Evolutionary conservation across 1,140 invertebrate species (phyloP), one percentile per base, ranked within the genome.

Genomic region (Formica selysi): DNA sequence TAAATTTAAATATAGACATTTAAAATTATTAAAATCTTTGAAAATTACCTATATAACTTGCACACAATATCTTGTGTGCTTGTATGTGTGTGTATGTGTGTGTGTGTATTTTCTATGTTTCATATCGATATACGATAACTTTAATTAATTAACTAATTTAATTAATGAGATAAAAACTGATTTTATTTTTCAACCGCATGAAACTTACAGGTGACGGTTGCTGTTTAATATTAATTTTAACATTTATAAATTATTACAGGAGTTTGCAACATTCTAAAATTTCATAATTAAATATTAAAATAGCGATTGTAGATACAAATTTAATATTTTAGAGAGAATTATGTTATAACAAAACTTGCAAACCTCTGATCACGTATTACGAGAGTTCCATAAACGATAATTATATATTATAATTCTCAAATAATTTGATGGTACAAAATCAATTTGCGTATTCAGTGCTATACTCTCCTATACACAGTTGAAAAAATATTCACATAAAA

Each of bases 131-230:
- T 19, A 13, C 0, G 3, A 38, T 59, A 11, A 76, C 1, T 1
- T 38, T 36, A 59, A 41, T n/a, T 76, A 73, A 54, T 73, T 54
- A 22, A 32, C 29, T 73, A 76, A 61, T 73, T 32, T 73, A 73
- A 54, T 36, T 76, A 19, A 22, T 41, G 0, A 76, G 7, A 59
- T 59, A 36, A 62, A 32, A 65, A 65, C 7, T 78, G 10, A 48
- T 38, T 22, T 29, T n/a, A 64, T 19, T 1, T 11, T 62, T 38
- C 36, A 22, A n/a, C 3, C 8, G 38, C 59, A 65, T 64, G 57
- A 19, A 65, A 78, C 57, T 44, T 32, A n/a, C 3, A 62, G 59
- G 38, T 78, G 38, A 65, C 26, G 61, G 22, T 78, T 64, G 1
- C 29, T 59, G 38, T 8, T 6, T 22, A n/a, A 74, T 61, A 61